A percentile compares a stretch with the other conserved stretches of the same genome.
Conservation (phyloP, 2,113 vertebrate species). For the Sylvietta virens region DNA sequence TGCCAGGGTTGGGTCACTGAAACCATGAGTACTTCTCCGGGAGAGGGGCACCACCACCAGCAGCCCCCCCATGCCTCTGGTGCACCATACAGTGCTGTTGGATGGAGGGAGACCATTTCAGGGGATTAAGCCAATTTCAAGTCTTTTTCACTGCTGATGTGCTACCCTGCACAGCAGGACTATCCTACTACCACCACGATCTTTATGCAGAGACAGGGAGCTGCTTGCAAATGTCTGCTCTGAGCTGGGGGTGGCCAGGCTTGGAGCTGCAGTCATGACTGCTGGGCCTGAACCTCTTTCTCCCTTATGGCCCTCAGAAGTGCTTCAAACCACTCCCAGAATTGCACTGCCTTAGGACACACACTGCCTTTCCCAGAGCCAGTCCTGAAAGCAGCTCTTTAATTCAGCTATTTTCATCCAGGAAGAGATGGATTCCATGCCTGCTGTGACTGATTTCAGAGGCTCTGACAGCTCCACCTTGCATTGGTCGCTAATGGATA, state of each 20-base stretch:
- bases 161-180: background rate
- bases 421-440: background rate
- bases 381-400: background rate
- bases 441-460: background rate
- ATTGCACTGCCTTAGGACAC: background rate
- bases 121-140: background rate
- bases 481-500: background rate
- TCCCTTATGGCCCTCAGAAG: background rate
- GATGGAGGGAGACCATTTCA: background rate
- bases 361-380: background rate
- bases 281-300: background rate
- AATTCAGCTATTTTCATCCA: background rate
- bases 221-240: background rate
- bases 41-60: background rate
- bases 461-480: background rate
- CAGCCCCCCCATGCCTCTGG: background rate
- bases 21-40: rapidly evolving
- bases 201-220: background rate
- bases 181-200: no score
- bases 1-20: background rate
- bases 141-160: rapidly evolving
- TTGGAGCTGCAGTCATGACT: background rate
- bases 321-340: background rate
- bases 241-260: background rate
- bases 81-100: rapidly evolving